These are phyloP conservation scores for Alces alces DNA, from an alignment of 2,113 vertebrate species.

Conservation along the genomic window DNA sequence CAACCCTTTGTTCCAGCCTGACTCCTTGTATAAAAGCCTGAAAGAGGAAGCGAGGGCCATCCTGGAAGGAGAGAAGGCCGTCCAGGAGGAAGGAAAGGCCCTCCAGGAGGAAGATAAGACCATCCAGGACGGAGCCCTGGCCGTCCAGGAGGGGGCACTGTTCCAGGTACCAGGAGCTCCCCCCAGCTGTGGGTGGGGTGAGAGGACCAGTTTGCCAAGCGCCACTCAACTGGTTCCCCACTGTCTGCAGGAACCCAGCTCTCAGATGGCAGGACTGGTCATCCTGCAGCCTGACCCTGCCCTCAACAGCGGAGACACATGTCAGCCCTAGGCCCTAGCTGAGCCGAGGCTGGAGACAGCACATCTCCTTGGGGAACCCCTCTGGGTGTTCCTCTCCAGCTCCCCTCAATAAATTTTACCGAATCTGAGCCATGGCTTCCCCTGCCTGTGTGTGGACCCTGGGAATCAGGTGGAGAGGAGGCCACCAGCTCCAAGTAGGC, in stretches of 20 bases:
- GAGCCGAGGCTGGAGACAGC: not conserved
- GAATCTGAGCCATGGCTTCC: not conserved
- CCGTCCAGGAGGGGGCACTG: accelerated
- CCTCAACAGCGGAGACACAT: not conserved
- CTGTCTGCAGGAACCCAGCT: not conserved
- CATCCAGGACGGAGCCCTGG: not conserved
- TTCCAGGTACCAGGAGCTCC: not conserved
- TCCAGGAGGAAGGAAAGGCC: no score
- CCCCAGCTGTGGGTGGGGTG: accelerated
- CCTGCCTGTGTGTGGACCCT: not conserved
- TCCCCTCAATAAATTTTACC: conserved; percentile 38
- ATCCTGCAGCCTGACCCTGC: not conserved
- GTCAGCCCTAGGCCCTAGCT: not conserved
- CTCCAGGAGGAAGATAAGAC: not conserved
- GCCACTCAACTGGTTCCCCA: accelerated
- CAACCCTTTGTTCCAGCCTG: conserved; percentile 49
- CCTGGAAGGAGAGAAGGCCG: not conserved
- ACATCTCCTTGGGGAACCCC: not conserved
- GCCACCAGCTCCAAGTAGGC: conserved; percentile 63
- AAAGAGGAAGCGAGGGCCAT: conserved; percentile 42
- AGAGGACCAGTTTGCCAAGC: not conserved
- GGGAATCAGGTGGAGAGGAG: conserved; percentile 60
- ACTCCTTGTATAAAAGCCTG: not conserved
- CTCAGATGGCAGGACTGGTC: not conserved
- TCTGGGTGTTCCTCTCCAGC: not conserved